phyloP scores from a whole-genome alignment of 2,113 vertebrate genomes.

The Cryptotis parvus region DNA sequence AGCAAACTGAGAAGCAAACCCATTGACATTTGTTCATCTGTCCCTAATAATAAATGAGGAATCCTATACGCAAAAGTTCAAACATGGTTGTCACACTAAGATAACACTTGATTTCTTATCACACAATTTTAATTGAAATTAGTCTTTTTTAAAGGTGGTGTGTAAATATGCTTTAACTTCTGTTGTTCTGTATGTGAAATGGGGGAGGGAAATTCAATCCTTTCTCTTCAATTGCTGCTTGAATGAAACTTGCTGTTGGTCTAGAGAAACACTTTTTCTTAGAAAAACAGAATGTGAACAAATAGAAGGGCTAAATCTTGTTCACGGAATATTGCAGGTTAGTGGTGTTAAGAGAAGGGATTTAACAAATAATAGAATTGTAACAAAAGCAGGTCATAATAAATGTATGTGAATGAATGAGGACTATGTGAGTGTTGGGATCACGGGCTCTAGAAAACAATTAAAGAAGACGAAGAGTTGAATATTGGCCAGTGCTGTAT shows the following conservation, averaged over 20 bases:
- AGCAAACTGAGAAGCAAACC: slow-evolving; percentile 34
- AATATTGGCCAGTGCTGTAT: neutral
- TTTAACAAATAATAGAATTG: rapidly evolving
- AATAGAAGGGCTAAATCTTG: neutral
- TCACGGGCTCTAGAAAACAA: neutral
- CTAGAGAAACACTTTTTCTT: neutral
- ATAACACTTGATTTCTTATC: neutral
- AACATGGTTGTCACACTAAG: neutral
- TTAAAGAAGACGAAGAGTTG: rapidly evolving
- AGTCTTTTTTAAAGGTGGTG: neutral
- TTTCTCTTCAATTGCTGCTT: neutral
- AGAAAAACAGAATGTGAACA: neutral
- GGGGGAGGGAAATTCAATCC: neutral
- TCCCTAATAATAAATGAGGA: neutral
- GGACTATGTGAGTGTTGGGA: neutral
- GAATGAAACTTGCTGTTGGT: neutral
- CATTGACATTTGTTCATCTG: neutral
- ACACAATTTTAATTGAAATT: no score
- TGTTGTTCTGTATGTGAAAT: neutral
- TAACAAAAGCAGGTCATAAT: neutral
- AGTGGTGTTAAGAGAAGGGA: neutral
- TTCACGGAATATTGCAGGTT: neutral
- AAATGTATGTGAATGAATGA: neutral
- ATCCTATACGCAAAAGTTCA: neutral
- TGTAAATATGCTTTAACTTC: neutral